Conservation (phyloP, 2,888 invertebrate species). For the Plemyria rubiginata region DNA sequence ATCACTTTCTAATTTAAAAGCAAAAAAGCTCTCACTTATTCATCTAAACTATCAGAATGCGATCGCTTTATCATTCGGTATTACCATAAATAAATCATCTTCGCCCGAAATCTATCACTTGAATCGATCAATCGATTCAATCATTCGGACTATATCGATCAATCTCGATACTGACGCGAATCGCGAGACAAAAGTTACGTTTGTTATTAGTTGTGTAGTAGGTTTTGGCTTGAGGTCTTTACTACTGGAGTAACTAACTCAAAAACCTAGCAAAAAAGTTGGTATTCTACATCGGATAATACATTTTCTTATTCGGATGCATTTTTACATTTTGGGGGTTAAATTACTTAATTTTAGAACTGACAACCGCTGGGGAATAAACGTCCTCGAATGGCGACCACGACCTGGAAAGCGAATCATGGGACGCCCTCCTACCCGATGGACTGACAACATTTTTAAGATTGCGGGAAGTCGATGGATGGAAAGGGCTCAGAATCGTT, state of each 20-base stretch:
- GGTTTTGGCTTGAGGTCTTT: slow-evolving; percentile 2
- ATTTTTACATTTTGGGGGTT: no score
- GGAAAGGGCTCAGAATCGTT: no score
- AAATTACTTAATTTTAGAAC: no score
- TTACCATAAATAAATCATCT: slow-evolving; percentile 73
- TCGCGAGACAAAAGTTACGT: slow-evolving; percentile 61
- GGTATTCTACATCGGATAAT: no score
- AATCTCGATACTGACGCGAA: slow-evolving; percentile 68
- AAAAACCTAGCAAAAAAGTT: not conserved
- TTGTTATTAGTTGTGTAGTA: slow-evolving; percentile 49
- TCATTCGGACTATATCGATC: slow-evolving; percentile 74
- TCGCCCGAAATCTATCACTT: slow-evolving; percentile 73
- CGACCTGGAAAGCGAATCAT: no score
- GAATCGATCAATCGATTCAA: slow-evolving; percentile 75
- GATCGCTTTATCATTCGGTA: slow-evolving; percentile 57
- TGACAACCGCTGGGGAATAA: no score
- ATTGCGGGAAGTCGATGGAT: no score
- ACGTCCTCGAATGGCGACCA: no score
- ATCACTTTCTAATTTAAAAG: slow-evolving; percentile 31
- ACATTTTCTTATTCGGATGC: no score
- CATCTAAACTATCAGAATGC: slow-evolving; percentile 39
- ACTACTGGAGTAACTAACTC: not conserved
- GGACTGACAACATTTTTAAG: no score
- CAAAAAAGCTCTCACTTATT: slow-evolving; percentile 29
- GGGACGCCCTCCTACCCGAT: no score